phyloP scores from a whole-genome alignment of 2,113 vertebrate genomes.

The Phrynocephalus versicolor region DNA sequence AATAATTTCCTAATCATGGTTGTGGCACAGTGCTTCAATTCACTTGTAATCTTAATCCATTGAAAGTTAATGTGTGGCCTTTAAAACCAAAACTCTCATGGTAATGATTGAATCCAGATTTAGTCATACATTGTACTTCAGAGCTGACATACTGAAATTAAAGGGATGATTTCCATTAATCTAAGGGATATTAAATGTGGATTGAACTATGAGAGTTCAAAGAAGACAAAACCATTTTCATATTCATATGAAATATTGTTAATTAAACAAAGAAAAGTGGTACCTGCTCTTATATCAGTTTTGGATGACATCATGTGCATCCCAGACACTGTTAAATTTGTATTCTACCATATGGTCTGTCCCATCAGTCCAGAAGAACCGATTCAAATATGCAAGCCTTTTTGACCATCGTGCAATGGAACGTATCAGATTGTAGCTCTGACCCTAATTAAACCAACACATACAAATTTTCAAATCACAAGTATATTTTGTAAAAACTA shows the following conservation, averaged over 20 bases:
- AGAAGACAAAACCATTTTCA: constrained; percentile 36
- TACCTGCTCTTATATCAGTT: constrained; percentile 29
- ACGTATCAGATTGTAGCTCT: constrained; percentile 22
- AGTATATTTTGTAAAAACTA: too few relatives aligned
- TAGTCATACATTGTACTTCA: background rate
- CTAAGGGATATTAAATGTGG: too few relatives aligned
- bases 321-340: constrained; percentile 28
- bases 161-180: background rate
- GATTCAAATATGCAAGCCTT: constrained; percentile 11
- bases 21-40: background rate
- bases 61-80: constrained; percentile 32
- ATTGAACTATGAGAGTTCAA: too few relatives aligned
- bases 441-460: background rate
- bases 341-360: constrained; percentile 39
- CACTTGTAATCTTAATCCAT: background rate
- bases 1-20: background rate
- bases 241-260: constrained; percentile 53
- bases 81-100: constrained; percentile 37
- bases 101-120: constrained; percentile 20
- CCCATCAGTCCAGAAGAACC: constrained; percentile 43
- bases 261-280: constrained; percentile 42
- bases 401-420: background rate
- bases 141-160: background rate
- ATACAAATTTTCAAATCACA: background rate
- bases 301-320: constrained; percentile 36